phyloP scores from a whole-genome alignment of 1,140 invertebrate genomes.

The Temnothorax nylanderi region DNA sequence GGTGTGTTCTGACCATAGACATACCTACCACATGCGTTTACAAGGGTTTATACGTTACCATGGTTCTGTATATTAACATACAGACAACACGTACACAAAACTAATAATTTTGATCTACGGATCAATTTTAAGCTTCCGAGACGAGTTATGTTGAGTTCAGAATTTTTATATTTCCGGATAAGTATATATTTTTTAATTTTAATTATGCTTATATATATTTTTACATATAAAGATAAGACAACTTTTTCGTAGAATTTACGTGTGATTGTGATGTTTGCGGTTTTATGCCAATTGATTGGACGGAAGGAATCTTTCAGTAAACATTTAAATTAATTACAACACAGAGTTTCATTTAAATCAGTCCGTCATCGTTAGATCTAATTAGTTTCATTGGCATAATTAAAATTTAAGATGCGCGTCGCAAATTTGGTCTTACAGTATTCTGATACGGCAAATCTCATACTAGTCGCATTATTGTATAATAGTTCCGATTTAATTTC shows the following conservation, averaged over 20 bases:
- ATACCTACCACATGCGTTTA: conserved; percentile 45
- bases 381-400: conserved; percentile 16
- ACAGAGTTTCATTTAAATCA: background rate
- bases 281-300: background rate
- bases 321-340: conserved; percentile 8
- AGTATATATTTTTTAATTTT: background rate
- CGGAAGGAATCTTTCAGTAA: background rate
- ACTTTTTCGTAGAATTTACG: background rate
- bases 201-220: background rate
- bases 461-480: conserved; percentile 51
- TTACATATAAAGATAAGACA: background rate
- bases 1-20: conserved; percentile 47
- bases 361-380: background rate
- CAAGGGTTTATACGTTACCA: conserved; percentile 51
- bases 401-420: conserved; percentile 8
- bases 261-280: background rate
- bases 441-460: conserved; percentile 15
- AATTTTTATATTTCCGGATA: background rate
- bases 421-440: background rate
- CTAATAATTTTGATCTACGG: conserved; percentile 34
- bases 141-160: background rate
- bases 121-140: conserved; percentile 14
- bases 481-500: conserved; percentile 57
- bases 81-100: background rate
- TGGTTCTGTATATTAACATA: conserved; percentile 44